Conservation (phyloP, 92 coral and sea anemone species). For the Zoanthus gigantus region DNA sequence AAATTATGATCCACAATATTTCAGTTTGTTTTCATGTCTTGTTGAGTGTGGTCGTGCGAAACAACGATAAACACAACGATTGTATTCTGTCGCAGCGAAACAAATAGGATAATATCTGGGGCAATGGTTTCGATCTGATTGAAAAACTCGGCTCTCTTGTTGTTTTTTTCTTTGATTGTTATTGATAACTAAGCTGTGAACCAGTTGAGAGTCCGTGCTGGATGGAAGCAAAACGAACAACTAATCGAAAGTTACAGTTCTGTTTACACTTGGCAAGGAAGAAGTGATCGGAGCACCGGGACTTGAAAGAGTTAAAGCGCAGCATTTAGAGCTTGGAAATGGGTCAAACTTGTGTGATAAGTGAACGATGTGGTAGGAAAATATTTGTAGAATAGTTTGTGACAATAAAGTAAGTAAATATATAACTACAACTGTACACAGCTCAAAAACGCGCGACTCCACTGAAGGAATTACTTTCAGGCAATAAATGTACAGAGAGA, state of each 20-base stretch:
- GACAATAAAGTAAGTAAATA: no score
- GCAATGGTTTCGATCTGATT: constrained; percentile 4
- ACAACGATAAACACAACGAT: constrained; percentile 36
- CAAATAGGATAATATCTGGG: not conserved
- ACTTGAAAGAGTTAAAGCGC: not conserved
- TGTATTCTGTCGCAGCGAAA: constrained; percentile 35
- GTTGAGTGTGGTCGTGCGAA: constrained; percentile 21
- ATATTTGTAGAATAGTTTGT: constrained; percentile 32
- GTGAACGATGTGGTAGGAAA: constrained; percentile 31
- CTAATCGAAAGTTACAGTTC: constrained; percentile 16
- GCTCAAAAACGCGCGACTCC: constrained; percentile 12
- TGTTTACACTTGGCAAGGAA: constrained; percentile 28
- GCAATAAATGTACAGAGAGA: no score
- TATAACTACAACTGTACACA: constrained; percentile 5
- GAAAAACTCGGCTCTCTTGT: constrained; percentile 22
- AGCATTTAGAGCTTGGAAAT: constrained; percentile 8
- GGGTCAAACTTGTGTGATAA: constrained; percentile 16
- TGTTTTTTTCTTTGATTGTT: not conserved
- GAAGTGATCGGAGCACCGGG: not conserved
- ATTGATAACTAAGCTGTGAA: not conserved
- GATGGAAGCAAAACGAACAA: constrained; percentile 1
- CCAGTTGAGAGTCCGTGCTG: constrained; percentile 21
- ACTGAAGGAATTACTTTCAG: not conserved
- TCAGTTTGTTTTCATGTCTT: constrained; percentile 6
- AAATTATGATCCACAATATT: constrained; percentile 22